Percentiles rank a stretch among this genome's conserved stretches.
phyloP scores from a whole-genome alignment of 2,888 invertebrate genomes.

The Barypeithes pellucidus region DNA sequence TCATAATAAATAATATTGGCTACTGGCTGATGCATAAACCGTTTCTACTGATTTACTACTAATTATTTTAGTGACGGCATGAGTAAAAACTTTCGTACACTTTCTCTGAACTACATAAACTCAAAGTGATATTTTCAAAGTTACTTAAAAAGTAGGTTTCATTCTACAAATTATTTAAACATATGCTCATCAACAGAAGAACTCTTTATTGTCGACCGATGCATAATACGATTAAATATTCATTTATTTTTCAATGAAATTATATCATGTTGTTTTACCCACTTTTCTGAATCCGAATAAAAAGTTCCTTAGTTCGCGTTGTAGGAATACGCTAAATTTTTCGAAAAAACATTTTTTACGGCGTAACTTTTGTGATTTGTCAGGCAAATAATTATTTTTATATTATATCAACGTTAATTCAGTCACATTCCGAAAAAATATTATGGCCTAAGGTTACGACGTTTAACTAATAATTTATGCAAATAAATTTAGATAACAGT shows the following conservation, averaged over 20 bases:
- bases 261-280: not conserved
- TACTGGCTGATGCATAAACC: constrained; percentile 39
- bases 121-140: constrained; percentile 35
- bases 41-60: constrained; percentile 52
- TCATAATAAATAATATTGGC: constrained; percentile 6
- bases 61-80: constrained; percentile 53
- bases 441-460: not conserved
- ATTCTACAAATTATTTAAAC: constrained; percentile 38
- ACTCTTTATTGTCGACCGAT: not conserved
- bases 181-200: constrained; percentile 19
- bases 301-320: too few relatives aligned
- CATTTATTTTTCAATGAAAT: not conserved
- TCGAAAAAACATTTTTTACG: too few relatives aligned
- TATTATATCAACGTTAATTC: not conserved
- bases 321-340: too few relatives aligned
- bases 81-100: constrained; percentile 50
- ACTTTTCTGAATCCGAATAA: too few relatives aligned
- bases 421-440: constrained; percentile 2
- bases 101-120: constrained; percentile 53
- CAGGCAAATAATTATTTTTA: not conserved
- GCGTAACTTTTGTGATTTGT: too few relatives aligned
- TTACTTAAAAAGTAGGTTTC: constrained; percentile 53
- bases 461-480: not conserved
- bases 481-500: constrained; percentile 18
- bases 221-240: not conserved